Conservation (phyloP, 2,888 invertebrate genomes). For the Lepidonotus clava region DNA sequence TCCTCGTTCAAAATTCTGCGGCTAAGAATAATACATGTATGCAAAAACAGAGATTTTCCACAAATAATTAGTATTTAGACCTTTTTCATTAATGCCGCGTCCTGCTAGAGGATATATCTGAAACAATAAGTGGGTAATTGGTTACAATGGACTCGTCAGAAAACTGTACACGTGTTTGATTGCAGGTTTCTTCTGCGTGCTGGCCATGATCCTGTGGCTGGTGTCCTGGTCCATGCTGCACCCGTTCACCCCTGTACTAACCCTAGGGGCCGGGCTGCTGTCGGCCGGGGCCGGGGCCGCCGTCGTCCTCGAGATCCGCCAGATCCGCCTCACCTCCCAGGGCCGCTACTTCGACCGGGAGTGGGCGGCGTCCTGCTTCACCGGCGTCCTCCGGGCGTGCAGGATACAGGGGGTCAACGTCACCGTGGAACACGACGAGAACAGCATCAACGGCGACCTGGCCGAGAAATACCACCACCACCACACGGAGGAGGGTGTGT, state of each 20-base stretch:
- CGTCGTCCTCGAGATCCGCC: constrained; percentile 10
- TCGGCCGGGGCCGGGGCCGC: background rate
- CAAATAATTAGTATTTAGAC: too few species aligned
- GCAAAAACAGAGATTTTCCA: too few species aligned
- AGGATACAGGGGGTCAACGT: constrained; percentile 3
- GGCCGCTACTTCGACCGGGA: background rate
- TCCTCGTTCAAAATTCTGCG: too few species aligned
- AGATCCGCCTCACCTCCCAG: background rate
- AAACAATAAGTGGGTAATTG: too few species aligned
- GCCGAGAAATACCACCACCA: too few species aligned
- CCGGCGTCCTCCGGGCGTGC: background rate
- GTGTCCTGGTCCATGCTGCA: constrained; percentile 13
- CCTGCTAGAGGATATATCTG: too few species aligned
- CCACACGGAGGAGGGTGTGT: too few species aligned
- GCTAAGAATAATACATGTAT: too few species aligned
- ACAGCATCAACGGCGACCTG: too few species aligned
- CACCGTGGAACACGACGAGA: background rate
- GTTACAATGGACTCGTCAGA: too few species aligned
- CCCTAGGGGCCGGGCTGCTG: background rate
- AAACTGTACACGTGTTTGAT: too few species aligned
- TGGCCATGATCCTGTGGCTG: constrained; percentile 12
- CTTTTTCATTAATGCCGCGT: too few species aligned
- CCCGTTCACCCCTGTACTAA: background rate
- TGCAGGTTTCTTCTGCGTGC: background rate
- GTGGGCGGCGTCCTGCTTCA: constrained; percentile 16